phyloP scores from a whole-genome alignment of 1,140 invertebrate species.

The Drosophila hydei region DNA sequence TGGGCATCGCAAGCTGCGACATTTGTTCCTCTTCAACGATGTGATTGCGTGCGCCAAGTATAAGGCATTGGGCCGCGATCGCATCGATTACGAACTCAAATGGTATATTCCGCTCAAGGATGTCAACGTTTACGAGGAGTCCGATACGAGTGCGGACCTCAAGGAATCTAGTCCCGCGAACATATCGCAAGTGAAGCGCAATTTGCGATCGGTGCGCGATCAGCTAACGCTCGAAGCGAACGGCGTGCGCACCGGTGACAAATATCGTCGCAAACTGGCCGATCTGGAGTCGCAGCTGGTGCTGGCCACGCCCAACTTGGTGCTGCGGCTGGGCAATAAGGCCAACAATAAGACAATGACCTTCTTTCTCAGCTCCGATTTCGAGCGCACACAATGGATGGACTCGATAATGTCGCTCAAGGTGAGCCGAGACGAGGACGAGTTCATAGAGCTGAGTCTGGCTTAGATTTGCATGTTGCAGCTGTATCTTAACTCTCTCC shows the following conservation, averaged over 20 bases:
- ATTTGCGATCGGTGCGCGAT: slow-evolving; percentile 93
- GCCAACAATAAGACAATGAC: slow-evolving; percentile 88
- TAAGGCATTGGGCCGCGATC: slow-evolving; percentile 93
- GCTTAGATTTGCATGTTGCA: no score
- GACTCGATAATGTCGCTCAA: slow-evolving; percentile 91
- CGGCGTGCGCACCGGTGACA: slow-evolving; percentile 90
- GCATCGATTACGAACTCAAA: slow-evolving; percentile 95
- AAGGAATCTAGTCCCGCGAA: slow-evolving; percentile 89
- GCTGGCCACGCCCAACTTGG: slow-evolving; percentile 94
- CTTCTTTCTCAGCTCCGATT: slow-evolving; percentile 96
- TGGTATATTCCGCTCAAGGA: slow-evolving; percentile 95
- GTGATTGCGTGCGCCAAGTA: slow-evolving; percentile 98
- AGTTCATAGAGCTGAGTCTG: no score
- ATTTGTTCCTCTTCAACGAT: slow-evolving; percentile 97
- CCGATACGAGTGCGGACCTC: slow-evolving; percentile 87
- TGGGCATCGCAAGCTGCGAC: slow-evolving; percentile 94
- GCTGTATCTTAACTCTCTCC: no score
- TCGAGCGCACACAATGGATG: slow-evolving; percentile 96
- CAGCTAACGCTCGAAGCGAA: slow-evolving; percentile 90
- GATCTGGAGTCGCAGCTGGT: slow-evolving; percentile 95
- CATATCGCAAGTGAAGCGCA: slow-evolving; percentile 92
- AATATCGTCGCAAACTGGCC: slow-evolving; percentile 93
- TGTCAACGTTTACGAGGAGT: slow-evolving; percentile 87
- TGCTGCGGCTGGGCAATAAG: slow-evolving; percentile 90
- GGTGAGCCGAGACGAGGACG: slow-evolving; percentile 40